phyloP scores from a whole-genome alignment of 2,113 vertebrate genomes.

The Saccopteryx leptura region DNA sequence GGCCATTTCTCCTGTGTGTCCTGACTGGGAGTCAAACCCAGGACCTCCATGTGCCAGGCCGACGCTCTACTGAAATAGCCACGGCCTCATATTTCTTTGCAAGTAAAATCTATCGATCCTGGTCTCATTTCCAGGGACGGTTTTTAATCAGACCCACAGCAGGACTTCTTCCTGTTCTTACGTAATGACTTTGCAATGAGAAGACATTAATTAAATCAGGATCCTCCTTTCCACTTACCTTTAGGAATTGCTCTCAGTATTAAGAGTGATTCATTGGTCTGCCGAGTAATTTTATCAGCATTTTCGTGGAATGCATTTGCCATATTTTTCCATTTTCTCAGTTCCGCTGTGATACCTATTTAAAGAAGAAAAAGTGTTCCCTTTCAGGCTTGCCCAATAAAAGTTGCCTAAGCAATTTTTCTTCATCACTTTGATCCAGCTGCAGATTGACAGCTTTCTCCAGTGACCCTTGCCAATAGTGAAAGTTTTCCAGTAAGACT shows the following conservation, averaged over 20 bases:
- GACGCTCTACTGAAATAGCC: no score
- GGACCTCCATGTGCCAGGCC: no score
- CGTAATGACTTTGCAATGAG: background rate
- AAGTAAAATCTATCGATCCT: constrained; percentile 11
- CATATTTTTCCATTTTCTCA: constrained; percentile 86
- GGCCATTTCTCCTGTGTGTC: no score
- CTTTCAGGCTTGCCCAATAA: background rate
- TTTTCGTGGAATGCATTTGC: constrained; percentile 85
- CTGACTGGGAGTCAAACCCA: no score
- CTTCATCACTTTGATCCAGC: background rate
- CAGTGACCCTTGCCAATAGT: background rate
- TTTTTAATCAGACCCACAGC: background rate
- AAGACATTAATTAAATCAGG: background rate
- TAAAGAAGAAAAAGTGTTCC: constrained; percentile 27
- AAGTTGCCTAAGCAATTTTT: background rate
- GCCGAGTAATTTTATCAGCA: constrained; percentile 84
- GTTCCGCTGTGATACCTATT: constrained; percentile 87
- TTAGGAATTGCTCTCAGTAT: constrained; percentile 87
- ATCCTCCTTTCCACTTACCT: constrained; percentile 87
- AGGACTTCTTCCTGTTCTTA: background rate
- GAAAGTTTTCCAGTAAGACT: background rate
- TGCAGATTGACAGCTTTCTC: background rate
- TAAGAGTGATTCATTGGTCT: constrained; percentile 88
- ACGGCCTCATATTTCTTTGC: background rate
- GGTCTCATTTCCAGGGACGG: background rate